phyloP scores from a whole-genome alignment of 2,113 vertebrate genomes.

The Suricata suricatta region DNA sequence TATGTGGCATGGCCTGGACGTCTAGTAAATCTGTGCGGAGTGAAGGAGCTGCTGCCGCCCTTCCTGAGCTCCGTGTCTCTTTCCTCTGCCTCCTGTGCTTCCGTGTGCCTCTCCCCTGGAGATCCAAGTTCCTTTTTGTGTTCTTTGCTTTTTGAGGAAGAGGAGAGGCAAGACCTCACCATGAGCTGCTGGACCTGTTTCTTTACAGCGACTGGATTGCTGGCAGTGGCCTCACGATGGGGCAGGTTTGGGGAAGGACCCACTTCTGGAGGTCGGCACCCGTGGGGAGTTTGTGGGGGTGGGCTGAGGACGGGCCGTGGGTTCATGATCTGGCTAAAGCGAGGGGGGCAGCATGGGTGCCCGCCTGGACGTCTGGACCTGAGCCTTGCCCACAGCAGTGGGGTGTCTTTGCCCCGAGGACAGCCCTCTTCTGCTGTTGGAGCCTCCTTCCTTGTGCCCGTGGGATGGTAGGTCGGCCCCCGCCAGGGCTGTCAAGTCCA shows the following conservation, averaged over 20 bases:
- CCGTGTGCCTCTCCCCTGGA: neutral
- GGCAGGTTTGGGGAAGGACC: neutral
- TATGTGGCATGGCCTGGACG: accelerated
- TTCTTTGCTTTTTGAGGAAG: constrained; percentile 28
- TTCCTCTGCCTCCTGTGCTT: neutral
- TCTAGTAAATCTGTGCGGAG: accelerated
- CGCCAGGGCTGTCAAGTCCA: too few relatives aligned
- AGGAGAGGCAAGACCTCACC: neutral
- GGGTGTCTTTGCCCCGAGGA: neutral
- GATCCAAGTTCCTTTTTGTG: neutral
- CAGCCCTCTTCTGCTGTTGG: neutral
- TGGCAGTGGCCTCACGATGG: neutral
- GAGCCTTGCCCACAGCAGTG: neutral
- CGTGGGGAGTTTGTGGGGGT: neutral
- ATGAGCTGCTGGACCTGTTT: neutral
- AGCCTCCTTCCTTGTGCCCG: accelerated
- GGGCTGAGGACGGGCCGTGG: neutral
- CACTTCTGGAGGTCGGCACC: neutral
- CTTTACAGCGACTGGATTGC: neutral
- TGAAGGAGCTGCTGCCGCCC: neutral
- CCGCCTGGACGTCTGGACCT: neutral
- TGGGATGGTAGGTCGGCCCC: neutral
- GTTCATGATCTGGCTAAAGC: neutral
- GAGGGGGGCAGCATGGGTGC: accelerated
- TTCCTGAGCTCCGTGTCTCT: neutral